Evolutionary conservation across 2,888 invertebrate genomes (phyloP).

Genomic region (Mimas tiliae): DNA sequence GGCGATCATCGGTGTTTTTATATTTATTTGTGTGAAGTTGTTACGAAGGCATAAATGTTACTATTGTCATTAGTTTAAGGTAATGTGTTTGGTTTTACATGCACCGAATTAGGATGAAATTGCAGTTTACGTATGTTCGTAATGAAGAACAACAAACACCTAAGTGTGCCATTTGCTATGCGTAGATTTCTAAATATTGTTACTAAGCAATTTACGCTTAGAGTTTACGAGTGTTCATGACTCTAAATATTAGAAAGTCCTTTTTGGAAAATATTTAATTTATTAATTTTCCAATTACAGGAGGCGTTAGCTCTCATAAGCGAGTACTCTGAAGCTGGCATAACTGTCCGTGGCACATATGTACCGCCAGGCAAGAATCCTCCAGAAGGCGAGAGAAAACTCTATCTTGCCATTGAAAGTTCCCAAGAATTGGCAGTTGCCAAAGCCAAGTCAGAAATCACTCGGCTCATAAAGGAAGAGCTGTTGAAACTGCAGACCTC

Average conservation of each 20-base stretch:
- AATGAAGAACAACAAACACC: background rate
- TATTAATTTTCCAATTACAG: conserved; percentile 69
- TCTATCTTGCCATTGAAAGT: conserved; percentile 99
- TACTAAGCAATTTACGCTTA: no score
- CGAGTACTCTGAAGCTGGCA: conserved; percentile 99
- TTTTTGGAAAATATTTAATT: no score
- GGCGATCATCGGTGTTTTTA: conserved; percentile 65
- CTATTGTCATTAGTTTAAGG: conserved; percentile 52
- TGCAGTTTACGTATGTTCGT: background rate
- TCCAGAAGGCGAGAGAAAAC: conserved; percentile 96
- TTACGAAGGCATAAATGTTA: conserved; percentile 56
- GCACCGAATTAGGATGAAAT: background rate
- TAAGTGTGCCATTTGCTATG: no score
- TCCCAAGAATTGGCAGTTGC: conserved; percentile 98
- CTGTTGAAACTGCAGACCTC: conserved; percentile 95
- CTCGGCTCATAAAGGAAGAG: conserved; percentile 98
- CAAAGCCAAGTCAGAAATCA: conserved; percentile 98
- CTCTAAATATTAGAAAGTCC: no score
- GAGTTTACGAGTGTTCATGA: no score
- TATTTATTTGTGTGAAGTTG: conserved; percentile 71
- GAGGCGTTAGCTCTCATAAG: conserved; percentile 99
- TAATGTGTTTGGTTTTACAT: conserved; percentile 29
- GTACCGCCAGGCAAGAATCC: conserved; percentile 95
- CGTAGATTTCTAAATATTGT: no score
- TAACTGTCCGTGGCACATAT: conserved; percentile 99